Evolutionary conservation across 2,888 invertebrate species (phyloP).

Genomic region (Loripinus fragilis): DNA sequence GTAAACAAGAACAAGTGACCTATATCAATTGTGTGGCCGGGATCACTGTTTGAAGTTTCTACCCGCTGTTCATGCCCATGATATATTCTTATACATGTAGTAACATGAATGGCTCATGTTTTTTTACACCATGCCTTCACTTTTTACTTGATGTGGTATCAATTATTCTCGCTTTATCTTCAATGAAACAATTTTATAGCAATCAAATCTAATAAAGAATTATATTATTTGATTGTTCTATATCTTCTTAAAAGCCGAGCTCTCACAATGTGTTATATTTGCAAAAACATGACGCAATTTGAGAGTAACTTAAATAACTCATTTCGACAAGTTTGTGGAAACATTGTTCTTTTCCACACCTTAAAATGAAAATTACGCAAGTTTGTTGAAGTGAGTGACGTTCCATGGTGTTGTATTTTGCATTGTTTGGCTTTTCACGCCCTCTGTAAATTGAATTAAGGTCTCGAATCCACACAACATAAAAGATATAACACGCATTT

Average conservation of each 20-base stretch:
- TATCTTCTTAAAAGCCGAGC: slow-evolving; percentile 16
- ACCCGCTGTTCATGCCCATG: no score
- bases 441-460: slow-evolving; percentile 45
- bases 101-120: no score
- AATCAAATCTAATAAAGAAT: slow-evolving; percentile 11
- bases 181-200: neutral
- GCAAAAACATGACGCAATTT: slow-evolving; percentile 12
- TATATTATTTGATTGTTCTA: neutral
- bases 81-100: no score
- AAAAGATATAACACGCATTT: slow-evolving; percentile 48
- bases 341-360: neutral
- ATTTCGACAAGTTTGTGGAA: slow-evolving; percentile 18
- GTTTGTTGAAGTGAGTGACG: slow-evolving; percentile 20
- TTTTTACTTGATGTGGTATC: neutral
- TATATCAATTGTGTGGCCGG: no score
- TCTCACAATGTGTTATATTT: slow-evolving; percentile 10
- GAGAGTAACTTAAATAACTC: slow-evolving; percentile 19
- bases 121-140: no score
- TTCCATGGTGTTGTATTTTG: slow-evolving; percentile 34
- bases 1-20: no score
- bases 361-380: slow-evolving; percentile 18
- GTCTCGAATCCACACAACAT: slow-evolving; percentile 42
- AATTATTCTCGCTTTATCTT: slow-evolving; percentile 3
- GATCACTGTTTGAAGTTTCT: no score
- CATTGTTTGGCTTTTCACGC: slow-evolving; percentile 58